Evolutionary conservation across 2,888 invertebrate genomes (phyloP), one percentile per base, ranked within the genome.

Genomic region (Diadromus collaris): DNA sequence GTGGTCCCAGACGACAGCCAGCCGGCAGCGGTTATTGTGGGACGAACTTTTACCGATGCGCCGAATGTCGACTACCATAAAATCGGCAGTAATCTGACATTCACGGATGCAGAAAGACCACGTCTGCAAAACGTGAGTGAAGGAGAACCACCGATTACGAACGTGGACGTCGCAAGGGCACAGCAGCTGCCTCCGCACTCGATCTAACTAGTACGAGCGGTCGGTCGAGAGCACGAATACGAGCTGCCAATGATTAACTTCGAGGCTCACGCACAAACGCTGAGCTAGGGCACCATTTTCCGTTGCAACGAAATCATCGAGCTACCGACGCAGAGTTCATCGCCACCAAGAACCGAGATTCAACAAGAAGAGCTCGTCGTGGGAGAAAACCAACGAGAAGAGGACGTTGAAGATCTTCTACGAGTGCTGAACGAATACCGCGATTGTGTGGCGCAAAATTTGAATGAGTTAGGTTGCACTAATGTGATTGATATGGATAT

Each of bases 11-110:
- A 61, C 38, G 32, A 61, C 19, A 10, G 21, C 10, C 61, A 61
- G 41, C 6, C 21, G 1, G 38, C 21, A 1, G 7, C 61, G 0
- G 38, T 61, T 1, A 1, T 61, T 2, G n/a, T 61, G 38, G 61
- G 61, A 2, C 61, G 38, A 10, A 61, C 61, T 2, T 61, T 38
- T 19, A 67, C 67, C 5, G 67, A 67, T 21, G 67, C 48, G 6
- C 73, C 77, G 1, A 21, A 54, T 7, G 67, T 79, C 0, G 29
- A 68, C 1, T 77, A 77, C 19, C 34, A 58, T 29, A 67, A 76
- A 56, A 29, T 72, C 1, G 68, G 73, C 0, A 16, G 54, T 1
- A 19, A 34, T 6, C 46, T 73, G 38, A 44, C 19, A 19, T 72
- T 67, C 51, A n/a, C 61, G 34, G 19, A 24, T 32, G 41, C 32